Evolutionary conservation across 1,140 invertebrate species (phyloP), one percentile per base, ranked within the genome.

Genomic region (Drosophila guanche): DNA sequence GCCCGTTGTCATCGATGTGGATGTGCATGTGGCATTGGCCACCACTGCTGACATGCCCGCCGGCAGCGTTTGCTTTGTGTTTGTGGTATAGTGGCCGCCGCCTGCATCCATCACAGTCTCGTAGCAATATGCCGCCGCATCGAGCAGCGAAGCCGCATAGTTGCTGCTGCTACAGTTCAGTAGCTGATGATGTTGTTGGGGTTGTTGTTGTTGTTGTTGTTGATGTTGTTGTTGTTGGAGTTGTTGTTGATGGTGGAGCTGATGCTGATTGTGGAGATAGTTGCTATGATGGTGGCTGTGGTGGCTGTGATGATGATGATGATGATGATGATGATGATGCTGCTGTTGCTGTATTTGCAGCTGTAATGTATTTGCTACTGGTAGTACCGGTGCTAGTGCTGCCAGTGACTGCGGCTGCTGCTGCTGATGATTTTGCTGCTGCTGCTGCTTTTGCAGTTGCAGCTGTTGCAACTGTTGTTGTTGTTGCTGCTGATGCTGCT

Each of bases 111-210:
- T 83, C 7, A 78, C 69, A 41, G 79, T 83, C 40, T 83, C 79
- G 20, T 83, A 83, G 59, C 79, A 83, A 74, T 74, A 83, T 25
- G 81, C 81, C 12, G 71, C 71, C 25, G 80, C 80, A 73, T 83
- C 80, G 5, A 85, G 58, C 16, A 84, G 42, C 33, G 76, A 76
- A 52, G 80, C 43, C 12, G 66, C 61, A 61, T 72, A 76, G 40
- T 71, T 60, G 40, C 50, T 85, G 61, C 62, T 70, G 51, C 58
- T 79, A 46, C 42, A 75, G n/a, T 67, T 81, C 20, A 58, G 56
- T 46, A 57, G 56, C 29, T 77, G 52, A 40, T 61, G 58, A 5
- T 73, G 71, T n/a, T 56, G 63, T 3, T 60, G 60, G 5, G 33
- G 52, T 20, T 58, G 55, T n/a, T 54, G 40, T 41, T 58, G 50